A percentile compares a stretch with the other conserved stretches of the same genome.
These are phyloP conservation scores for Drosophila flavopinicola DNA, from an alignment of 2,888 invertebrate genomes.

Conservation along the genomic window DNA sequence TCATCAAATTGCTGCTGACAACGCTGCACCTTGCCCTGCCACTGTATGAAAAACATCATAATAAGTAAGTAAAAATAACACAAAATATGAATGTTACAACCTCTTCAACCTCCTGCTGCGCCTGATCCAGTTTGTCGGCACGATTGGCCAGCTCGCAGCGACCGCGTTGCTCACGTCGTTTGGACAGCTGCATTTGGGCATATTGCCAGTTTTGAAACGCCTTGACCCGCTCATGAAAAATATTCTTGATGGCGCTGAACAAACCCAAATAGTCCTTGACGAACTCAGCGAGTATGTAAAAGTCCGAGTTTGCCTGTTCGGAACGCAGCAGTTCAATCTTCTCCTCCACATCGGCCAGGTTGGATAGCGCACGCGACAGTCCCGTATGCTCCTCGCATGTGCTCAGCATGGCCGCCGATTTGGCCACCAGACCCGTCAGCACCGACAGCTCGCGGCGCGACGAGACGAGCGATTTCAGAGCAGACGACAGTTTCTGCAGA, in stretches of 20 bases:
- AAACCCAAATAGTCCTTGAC: conserved; percentile 97
- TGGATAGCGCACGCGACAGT: conserved; percentile 94
- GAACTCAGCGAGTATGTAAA: conserved; percentile 96
- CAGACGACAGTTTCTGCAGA: conserved; percentile 92
- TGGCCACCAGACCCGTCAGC: conserved; percentile 93
- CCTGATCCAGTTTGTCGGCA: conserved; percentile 94
- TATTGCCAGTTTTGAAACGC: conserved; percentile 97
- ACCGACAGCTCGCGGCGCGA: conserved; percentile 93
- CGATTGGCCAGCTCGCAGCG: conserved; percentile 95
- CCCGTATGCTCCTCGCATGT: conserved; percentile 97
- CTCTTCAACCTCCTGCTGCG: conserved; percentile 96
- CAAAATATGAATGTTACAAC: conserved; percentile 84
- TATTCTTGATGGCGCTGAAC: conserved; percentile 95
- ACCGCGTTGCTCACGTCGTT: conserved; percentile 96
- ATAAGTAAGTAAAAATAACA: background rate
- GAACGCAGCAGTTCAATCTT: conserved; percentile 94
- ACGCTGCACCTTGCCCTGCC: conserved; percentile 98
- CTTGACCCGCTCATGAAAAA: conserved; percentile 90
- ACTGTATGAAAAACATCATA: conserved; percentile 85
- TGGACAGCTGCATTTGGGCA: conserved; percentile 96
- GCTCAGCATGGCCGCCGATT: conserved; percentile 94
- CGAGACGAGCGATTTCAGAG: conserved; percentile 93
- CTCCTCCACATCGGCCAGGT: conserved; percentile 93
- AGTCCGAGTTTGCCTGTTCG: conserved; percentile 97
- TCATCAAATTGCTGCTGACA: conserved; percentile 98